These are phyloP conservation scores for Lepilemur septentrionalis DNA, from an alignment of 2,797 vertebrate species.

Conservation along the genomic window DNA sequence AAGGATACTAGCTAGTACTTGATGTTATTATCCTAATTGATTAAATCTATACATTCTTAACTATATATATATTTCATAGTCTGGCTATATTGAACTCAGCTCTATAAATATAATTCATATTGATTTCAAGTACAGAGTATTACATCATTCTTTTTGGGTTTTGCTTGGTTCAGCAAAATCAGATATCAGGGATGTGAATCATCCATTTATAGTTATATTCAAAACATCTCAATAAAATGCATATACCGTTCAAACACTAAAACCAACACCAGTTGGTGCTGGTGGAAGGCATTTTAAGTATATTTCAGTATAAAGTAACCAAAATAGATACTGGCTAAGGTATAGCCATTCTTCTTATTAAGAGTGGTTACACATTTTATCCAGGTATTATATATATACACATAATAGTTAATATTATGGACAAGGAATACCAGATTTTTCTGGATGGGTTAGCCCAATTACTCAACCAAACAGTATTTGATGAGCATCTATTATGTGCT, in stretches of 20 bases:
- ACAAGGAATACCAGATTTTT: neutral
- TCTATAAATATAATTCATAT: slow-evolving; percentile 34
- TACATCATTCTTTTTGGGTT: neutral
- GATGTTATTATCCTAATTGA: neutral
- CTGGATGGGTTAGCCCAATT: neutral
- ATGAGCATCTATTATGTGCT: neutral
- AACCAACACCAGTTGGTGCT: neutral
- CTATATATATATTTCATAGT: neutral
- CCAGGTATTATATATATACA: neutral
- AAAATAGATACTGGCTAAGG: slow-evolving; percentile 1
- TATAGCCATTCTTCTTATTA: neutral
- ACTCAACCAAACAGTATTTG: neutral
- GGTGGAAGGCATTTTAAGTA: slow-evolving; percentile 21
- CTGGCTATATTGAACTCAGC: neutral
- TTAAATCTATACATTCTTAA: neutral
- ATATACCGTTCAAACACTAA: slow-evolving; percentile 6
- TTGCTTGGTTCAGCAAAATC: slow-evolving; percentile 37
- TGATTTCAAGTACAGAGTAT: slow-evolving; percentile 12
- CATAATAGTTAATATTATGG: neutral
- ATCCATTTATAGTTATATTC: slow-evolving; percentile 5
- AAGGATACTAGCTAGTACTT: neutral
- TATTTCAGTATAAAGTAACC: neutral
- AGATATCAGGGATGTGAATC: neutral
- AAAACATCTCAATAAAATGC: neutral
- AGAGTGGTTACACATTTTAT: neutral